These are phyloP conservation scores for Leptodactylus fuscus DNA, from an alignment of 2,113 vertebrate species.

Conservation along the genomic window DNA sequence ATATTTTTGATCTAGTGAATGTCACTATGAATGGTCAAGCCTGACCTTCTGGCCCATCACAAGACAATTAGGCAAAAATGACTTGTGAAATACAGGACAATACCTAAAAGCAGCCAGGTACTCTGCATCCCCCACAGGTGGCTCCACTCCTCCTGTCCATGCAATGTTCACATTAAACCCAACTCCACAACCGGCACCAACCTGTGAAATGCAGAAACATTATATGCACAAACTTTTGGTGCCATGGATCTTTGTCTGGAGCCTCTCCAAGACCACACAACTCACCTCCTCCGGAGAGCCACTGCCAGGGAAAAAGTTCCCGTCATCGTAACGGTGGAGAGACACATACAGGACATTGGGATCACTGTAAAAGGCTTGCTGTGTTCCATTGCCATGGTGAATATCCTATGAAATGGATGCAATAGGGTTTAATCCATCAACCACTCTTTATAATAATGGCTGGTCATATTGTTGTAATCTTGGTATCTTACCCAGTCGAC, in stretches of 20 bases:
- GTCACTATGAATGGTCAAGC: not conserved
- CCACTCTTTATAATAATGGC: not conserved
- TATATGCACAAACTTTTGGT: not conserved
- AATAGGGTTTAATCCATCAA: not conserved
- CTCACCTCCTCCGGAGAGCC: slow-evolving; percentile 85
- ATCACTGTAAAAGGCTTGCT: slow-evolving; percentile 85
- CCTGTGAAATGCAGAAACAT: slow-evolving; percentile 67
- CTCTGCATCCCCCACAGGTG: slow-evolving; percentile 85
- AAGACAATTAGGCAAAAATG: too few relatives aligned
- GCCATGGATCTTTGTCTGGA: not conserved
- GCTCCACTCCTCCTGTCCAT: slow-evolving; percentile 87
- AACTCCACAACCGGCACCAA: slow-evolving; percentile 81
- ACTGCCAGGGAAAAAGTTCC: slow-evolving; percentile 89
- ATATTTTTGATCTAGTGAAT: not conserved
- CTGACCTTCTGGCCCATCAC: not conserved
- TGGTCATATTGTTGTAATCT: not conserved
- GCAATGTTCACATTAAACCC: slow-evolving; percentile 89
- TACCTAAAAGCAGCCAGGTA: slow-evolving; percentile 86
- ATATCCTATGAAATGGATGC: slow-evolving; percentile 74
- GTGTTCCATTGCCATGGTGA: slow-evolving; percentile 87
- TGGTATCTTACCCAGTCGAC: slow-evolving; percentile 93
- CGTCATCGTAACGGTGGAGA: slow-evolving; percentile 86
- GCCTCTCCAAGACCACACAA: not conserved
- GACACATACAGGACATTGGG: slow-evolving; percentile 85
- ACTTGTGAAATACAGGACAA: too few relatives aligned